Percentiles rank a stretch among this genome's conserved stretches.
phyloP scores from a whole-genome alignment of 2,797 vertebrate species.

The Rhynchonycteris naso region DNA sequence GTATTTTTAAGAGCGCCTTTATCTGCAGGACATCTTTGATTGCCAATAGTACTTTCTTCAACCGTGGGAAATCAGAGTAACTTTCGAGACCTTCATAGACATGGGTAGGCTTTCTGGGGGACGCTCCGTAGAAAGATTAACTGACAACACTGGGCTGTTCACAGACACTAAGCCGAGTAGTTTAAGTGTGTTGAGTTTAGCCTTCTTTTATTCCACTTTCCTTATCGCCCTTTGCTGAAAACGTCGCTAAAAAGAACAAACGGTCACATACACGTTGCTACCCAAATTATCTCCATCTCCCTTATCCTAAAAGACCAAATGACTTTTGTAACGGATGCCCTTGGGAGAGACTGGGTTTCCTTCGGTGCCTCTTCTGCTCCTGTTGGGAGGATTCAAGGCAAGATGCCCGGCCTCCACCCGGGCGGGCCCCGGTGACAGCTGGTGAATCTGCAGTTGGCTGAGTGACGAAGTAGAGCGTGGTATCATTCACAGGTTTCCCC shows the following conservation, averaged over 20 bases:
- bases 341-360: background rate
- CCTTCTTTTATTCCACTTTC: background rate
- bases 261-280: constrained; percentile 69
- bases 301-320: constrained; percentile 56
- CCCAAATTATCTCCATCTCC: constrained; percentile 72
- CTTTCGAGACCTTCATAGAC: constrained; percentile 20
- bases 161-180: constrained; percentile 8
- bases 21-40: background rate
- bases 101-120: background rate
- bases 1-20: background rate
- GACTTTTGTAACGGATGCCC: background rate
- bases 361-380: background rate
- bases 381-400: constrained; percentile 8
- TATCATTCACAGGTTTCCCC: constrained; percentile 7
- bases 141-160: background rate
- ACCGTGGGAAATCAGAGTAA: constrained; percentile 31
- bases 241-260: constrained; percentile 67
- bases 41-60: constrained; percentile 13
- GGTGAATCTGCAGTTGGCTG: background rate
- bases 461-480: background rate
- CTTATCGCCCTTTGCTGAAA: constrained; percentile 1
- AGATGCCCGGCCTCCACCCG: background rate
- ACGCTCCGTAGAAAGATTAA: constrained; percentile 1
- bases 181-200: background rate
- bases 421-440: constrained; percentile 9